phyloP scores from a whole-genome alignment of 2,888 invertebrate genomes.

The Dioctria linearis region DNA sequence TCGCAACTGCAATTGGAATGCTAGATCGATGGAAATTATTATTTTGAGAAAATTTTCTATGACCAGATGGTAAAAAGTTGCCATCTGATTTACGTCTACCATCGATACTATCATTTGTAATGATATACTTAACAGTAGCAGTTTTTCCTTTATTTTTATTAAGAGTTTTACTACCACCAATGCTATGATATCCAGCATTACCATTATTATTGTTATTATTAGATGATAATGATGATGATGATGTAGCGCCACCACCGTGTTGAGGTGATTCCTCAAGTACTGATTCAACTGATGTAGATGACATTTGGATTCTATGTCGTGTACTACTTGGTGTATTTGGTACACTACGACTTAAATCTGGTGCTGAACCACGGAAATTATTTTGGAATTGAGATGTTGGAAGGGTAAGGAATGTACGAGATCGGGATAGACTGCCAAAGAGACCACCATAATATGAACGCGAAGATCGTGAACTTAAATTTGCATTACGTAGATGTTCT shows the following conservation, averaged over 20 bases:
- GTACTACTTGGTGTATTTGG: slow-evolving; percentile 66
- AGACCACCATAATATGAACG: slow-evolving; percentile 67
- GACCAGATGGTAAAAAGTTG: slow-evolving; percentile 18
- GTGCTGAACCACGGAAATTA: slow-evolving; percentile 68
- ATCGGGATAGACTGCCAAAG: slow-evolving; percentile 74
- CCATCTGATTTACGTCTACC: slow-evolving; percentile 58
- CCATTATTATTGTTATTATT: slow-evolving; percentile 1
- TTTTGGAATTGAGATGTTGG: slow-evolving; percentile 61
- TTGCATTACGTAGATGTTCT: slow-evolving; percentile 64
- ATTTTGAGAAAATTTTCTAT: slow-evolving; percentile 10
- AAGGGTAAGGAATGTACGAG: slow-evolving; percentile 73
- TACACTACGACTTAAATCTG: slow-evolving; percentile 69
- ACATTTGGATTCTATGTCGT: slow-evolving; percentile 41
- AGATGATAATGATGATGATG: slow-evolving; percentile 43
- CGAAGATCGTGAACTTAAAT: slow-evolving; percentile 61
- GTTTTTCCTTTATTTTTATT: slow-evolving; percentile 49
- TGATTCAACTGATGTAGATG: slow-evolving; percentile 62
- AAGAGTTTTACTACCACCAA: slow-evolving; percentile 4
- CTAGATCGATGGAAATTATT: slow-evolving; percentile 10
- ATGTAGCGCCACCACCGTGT: slow-evolving; percentile 50
- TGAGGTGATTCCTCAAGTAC: slow-evolving; percentile 63
- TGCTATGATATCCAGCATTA: no score
- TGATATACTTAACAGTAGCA: slow-evolving; percentile 52
- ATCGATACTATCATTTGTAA: slow-evolving; percentile 47
- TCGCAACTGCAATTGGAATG: slow-evolving; percentile 13